Evolutionary conservation across 2,113 vertebrate species (phyloP).

Genomic region (Perca schrenkii): DNA sequence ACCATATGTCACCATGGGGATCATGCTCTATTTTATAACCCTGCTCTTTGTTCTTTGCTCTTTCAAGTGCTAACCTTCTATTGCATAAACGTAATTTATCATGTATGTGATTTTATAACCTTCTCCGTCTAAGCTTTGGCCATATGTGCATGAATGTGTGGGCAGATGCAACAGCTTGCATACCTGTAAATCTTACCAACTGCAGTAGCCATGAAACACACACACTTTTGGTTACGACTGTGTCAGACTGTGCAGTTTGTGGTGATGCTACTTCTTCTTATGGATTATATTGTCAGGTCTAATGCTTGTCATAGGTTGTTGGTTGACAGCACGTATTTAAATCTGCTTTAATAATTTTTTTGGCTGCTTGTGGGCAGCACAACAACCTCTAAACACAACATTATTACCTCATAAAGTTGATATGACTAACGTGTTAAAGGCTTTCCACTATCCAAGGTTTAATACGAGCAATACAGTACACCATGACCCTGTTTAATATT

Average conservation of each 20-base stretch:
- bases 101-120: background rate
- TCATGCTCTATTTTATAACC: slow-evolving; percentile 4
- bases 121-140: background rate
- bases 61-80: slow-evolving; percentile 3
- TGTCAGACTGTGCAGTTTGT: background rate
- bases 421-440: background rate
- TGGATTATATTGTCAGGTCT: background rate
- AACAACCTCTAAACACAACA: background rate
- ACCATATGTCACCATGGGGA: background rate
- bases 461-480: background rate
- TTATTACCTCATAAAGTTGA: background rate
- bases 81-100: background rate
- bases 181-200: background rate
- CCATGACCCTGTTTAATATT: background rate
- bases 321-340: background rate
- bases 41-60: slow-evolving; percentile 1
- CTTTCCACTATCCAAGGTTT: background rate
- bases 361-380: background rate
- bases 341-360: background rate
- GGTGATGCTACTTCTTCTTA: background rate
- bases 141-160: background rate
- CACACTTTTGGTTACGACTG: background rate
- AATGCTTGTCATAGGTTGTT: background rate
- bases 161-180: slow-evolving; percentile 1
- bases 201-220: background rate